phyloP scores from a whole-genome alignment of 64 coral and sea anemone species.

The Pocillopora damicornis region DNA sequence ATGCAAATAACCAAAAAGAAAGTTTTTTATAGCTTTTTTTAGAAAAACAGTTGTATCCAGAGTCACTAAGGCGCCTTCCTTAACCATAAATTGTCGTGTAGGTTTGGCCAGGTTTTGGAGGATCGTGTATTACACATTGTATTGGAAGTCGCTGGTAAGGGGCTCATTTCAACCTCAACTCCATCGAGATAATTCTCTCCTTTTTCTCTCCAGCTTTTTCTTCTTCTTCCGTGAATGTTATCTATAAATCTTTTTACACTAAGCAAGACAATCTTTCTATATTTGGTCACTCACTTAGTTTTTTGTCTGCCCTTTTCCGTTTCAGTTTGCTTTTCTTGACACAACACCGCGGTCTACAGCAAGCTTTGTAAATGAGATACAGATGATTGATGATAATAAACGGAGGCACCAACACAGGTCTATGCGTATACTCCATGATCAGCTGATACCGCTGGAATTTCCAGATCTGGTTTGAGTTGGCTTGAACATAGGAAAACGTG shows the following conservation, averaged over 20 bases:
- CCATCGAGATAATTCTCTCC: too few relatives aligned
- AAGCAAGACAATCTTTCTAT: too few relatives aligned
- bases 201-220: neutral
- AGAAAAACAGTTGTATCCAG: too few relatives aligned
- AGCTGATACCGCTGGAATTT: constrained; percentile 78
- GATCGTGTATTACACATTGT: too few relatives aligned
- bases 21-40: too few relatives aligned
- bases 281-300: neutral
- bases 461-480: constrained; percentile 84
- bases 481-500: constrained; percentile 75
- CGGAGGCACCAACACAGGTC: constrained; percentile 69
- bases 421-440: constrained; percentile 78
- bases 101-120: too few relatives aligned
- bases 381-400: constrained; percentile 72
- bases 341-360: constrained; percentile 11
- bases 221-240: neutral
- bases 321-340: neutral
- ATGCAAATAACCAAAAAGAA: too few relatives aligned
- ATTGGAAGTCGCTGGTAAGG: too few relatives aligned
- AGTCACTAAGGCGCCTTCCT: too few relatives aligned
- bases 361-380: constrained; percentile 35
- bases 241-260: neutral
- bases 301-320: constrained; percentile 12
- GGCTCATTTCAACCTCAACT: too few relatives aligned
- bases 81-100: too few relatives aligned